Evolutionary conservation across 1,140 invertebrate species (phyloP).

Genomic region (Chrysopa pallens): DNA sequence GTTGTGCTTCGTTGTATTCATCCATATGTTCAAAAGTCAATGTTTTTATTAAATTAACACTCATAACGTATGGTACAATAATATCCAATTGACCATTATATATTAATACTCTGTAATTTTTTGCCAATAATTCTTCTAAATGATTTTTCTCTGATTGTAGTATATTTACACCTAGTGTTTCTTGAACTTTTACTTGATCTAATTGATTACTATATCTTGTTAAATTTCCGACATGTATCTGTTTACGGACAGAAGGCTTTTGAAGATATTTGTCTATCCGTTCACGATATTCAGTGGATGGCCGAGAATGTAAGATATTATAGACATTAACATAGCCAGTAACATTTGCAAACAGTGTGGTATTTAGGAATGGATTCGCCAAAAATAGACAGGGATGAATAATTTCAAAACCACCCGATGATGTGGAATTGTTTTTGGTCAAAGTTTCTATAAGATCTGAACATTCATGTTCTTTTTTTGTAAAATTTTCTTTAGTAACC

Average conservation of each 20-base stretch:
- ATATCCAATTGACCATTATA: conserved; percentile 77
- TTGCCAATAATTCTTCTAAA: too few species aligned
- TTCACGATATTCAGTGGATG: conserved; percentile 29
- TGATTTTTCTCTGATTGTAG: too few species aligned
- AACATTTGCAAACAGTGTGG: conserved; percentile 46
- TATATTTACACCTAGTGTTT: too few species aligned
- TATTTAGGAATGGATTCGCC: neutral
- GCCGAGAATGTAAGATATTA: conserved; percentile 48
- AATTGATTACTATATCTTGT: too few species aligned
- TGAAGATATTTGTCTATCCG: conserved; percentile 23
- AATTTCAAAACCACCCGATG: conserved; percentile 3
- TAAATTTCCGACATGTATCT: conserved; percentile 69
- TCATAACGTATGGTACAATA: conserved; percentile 63
- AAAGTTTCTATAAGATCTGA: conserved; percentile 18
- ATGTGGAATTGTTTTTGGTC: conserved; percentile 21
- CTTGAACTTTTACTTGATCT: too few species aligned
- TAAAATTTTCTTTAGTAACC: conserved; percentile 38
- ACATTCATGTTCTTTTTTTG: conserved; percentile 34
- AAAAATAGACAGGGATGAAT: conserved; percentile 3
- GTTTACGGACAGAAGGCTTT: conserved; percentile 28
- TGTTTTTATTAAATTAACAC: conserved; percentile 47
- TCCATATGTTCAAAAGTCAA: conserved; percentile 46
- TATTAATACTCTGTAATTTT: conserved; percentile 45
- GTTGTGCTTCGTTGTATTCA: conserved; percentile 40
- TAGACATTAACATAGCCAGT: conserved; percentile 65